Base-by-base conservation (phyloP, 2,888 invertebrate species). In the Archips xylosteana region DNA sequence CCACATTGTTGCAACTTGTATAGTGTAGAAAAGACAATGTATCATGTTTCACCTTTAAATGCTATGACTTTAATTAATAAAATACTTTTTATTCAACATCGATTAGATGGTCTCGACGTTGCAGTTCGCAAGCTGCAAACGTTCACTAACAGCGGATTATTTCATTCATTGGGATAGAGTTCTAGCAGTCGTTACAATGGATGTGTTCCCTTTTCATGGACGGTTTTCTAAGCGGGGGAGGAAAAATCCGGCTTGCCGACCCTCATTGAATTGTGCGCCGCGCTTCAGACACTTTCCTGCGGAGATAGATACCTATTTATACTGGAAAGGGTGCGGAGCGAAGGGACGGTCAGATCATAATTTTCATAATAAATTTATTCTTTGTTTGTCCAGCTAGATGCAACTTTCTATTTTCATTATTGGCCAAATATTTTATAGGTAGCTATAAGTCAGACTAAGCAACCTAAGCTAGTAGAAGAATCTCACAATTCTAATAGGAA, bases 11-110 rank as follows among this genome's bases (percentile, higher is more conserved):
- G 72, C 68, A 51, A 59, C 72, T 47, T 39, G 61, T 13, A 68
- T 13, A 68, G 68, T 73, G 62, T 63, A 57, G 62, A 73, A 68
- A 63, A 72, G 62, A 73, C 68, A 68, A 73, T 68, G 63, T 72
- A 73, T 68, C 49, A 32, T 57, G 63, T 63, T 68, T 68, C 63
- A 63, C 72, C 68, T 73, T 73, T 73, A 49, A 42, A 64, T 51
- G 57, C 65, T 65, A 67, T 42, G 23, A 13, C 39, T 68, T 9
- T 36, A 49, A 34, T 61, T 62, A 68, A 47, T 65, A 49, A 36
- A 45, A 32, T 63, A 12, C 12, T 15, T 62, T n/a, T 47, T 45
- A 54, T 54, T 23, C 2, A n/a, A 51, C 12, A 54, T 54, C 54
- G 54, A 15, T 54, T 15, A 54, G 23, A 23, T 0, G 45, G 45